Base-by-base conservation (phyloP, 1,140 invertebrate genomes). In the Chrysomallon squamiferum region DNA sequence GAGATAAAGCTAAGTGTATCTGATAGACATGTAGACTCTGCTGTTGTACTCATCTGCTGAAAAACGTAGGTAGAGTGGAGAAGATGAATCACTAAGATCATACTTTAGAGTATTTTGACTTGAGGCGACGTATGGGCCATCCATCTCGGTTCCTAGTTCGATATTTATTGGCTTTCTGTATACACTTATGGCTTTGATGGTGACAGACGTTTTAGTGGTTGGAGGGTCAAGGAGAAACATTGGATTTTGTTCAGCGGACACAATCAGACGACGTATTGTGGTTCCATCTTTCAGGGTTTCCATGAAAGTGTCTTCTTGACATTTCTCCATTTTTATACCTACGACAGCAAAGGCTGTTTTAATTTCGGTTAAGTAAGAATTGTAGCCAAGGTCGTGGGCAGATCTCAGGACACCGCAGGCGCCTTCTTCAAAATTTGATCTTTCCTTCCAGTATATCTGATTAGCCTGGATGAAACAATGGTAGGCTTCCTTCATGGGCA, bases 351-450 rank as follows among this genome's bases (percentile, higher is more conserved):
- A 66, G 2, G 66, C 64, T 29, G 41, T 13, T 33, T 49, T 30
- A 13, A 76, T 41, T 38, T 38, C 15, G 3, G 27, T 7, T 3
- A 25, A 13, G 35, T 59, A 27, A 7, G 35, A 38, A 18, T 72
- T 59, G 22, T 66, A 65, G 1, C 69, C 68, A 30, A 71, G 64
- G 33, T 72, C 72, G 45, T 70, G 70, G 30, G 74, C 69, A 11
- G 75, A 69, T 27, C 75, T 65, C 33, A 69, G 50, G 33, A 73
- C 56, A 7, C 69, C 77, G 63, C 77, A 79, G 9, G 68, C 73
- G 0, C 61, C 77, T 11, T 68, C 47, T 9, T 32, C 45, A 52
- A 76, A 77, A 41, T 60, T 68, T 1, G 59, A 61, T 3, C 33
- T 56, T 30, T 32, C 38, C 13, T 47, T 27, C 77, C 77, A 79